Evolutionary conservation across 2,888 invertebrate genomes (phyloP), one percentile per base, ranked within the genome.

Genomic region (Apodemia mormo): DNA sequence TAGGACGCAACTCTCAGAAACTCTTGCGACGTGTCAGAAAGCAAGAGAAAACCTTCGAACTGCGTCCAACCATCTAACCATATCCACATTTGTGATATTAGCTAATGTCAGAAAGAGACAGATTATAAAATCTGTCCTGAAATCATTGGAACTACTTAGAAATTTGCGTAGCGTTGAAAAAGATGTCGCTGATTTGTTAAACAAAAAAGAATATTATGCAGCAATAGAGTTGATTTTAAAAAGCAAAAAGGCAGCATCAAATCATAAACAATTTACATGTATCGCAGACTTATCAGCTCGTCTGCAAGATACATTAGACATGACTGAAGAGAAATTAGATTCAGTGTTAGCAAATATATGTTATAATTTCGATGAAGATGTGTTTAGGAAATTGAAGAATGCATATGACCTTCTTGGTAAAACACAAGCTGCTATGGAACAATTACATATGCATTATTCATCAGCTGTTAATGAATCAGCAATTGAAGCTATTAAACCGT

Each of bases 381-480:
- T 96, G 7, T 99, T 99, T 83, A 94, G 95, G 10, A 96, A 97
- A 77, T 91, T 99, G 0, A 97, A 98, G 81, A 95, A 95, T 76
- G 99, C 99, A 0, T 99, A 98, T 82, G 95, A 95, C 56, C 92
- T 99, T 33, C 88, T 99, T 4, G 98, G 98, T 0, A 99, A 99
- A 88, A 97, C 97, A 0, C 96, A 98, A 87, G 96, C 96, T 2
- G 98, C 98, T 0, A 97, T 98, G 95, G 99, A 99, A 85, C 98
- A 98, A 84, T 87, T 99, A 10, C 97, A 98, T 78, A 98, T 99
- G 95, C 98, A 99, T 85, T 98, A 98, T 80, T 97, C 98, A 0
- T 98, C 98, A 58, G 97, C 98, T 0, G 97, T 99, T 22, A 98
- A 97, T 76, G 96, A 96, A 73, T 95, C 96, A 0, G 96, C 97